A percentile compares a stretch with the other conserved stretches of the same genome.
Conservation (phyloP, 2,797 vertebrate species). For the Sebastes matsubarae region DNA sequence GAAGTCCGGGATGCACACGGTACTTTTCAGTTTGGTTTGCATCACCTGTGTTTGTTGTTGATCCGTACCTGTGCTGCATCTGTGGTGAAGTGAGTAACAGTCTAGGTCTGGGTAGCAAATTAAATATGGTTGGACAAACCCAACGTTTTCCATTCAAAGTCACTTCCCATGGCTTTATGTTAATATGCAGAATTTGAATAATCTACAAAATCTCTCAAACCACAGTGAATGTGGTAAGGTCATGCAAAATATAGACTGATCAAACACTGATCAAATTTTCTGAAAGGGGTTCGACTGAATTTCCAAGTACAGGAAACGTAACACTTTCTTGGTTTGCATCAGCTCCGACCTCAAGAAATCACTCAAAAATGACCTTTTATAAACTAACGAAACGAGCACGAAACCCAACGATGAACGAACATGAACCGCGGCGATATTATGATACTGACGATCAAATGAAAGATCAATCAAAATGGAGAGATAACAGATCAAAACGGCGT, state of each 20-base stretch:
- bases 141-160: slow-evolving; percentile 20
- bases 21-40: slow-evolving; percentile 41
- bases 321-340: slow-evolving; percentile 16
- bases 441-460: slow-evolving; percentile 57
- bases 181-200: slow-evolving; percentile 19
- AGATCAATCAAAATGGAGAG: slow-evolving; percentile 55
- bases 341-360: slow-evolving; percentile 8
- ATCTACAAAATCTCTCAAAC: slow-evolving; percentile 21
- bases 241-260: slow-evolving; percentile 37
- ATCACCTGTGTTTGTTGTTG: slow-evolving; percentile 37
- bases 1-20: slow-evolving; percentile 30
- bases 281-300: background rate
- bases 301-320: slow-evolving; percentile 6
- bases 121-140: slow-evolving; percentile 23
- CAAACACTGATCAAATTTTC: background rate
- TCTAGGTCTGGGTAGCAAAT: slow-evolving; percentile 38
- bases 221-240: slow-evolving; percentile 30
- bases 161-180: slow-evolving; percentile 15
- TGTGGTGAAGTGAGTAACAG: slow-evolving; percentile 57
- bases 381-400: slow-evolving; percentile 21
- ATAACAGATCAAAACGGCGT: slow-evolving; percentile 37
- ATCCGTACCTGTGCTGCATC: slow-evolving; percentile 32
- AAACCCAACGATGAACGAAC: slow-evolving; percentile 22
- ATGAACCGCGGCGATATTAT: slow-evolving; percentile 22
- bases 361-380: slow-evolving; percentile 22